Percentiles rank a stretch among this genome's conserved stretches.
Conservation (phyloP, 2,113 vertebrate genomes). For the Alosa alosa region DNA sequence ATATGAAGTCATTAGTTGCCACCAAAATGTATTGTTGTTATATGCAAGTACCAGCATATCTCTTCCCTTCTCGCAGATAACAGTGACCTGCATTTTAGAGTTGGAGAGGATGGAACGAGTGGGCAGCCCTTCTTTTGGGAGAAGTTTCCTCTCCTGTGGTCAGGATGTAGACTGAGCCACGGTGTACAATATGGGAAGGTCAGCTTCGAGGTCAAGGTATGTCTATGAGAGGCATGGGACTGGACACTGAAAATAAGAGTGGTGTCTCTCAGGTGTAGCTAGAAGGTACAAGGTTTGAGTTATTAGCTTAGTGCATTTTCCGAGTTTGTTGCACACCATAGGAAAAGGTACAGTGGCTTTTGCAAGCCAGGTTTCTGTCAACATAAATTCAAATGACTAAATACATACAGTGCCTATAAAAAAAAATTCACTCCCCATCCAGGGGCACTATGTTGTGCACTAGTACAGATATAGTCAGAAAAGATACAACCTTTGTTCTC, state of each 20-base stretch:
- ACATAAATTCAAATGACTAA: no score
- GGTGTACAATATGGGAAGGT: constrained; percentile 75
- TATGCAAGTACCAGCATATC: background rate
- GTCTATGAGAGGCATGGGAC: background rate
- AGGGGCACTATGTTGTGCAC: no score
- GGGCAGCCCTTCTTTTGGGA: constrained; percentile 81
- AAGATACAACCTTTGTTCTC: no score
- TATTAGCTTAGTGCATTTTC: no score
- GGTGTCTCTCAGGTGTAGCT: no score
- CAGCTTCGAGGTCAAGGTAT: constrained; percentile 77
- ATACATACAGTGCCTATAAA: no score
- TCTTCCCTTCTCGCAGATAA: constrained; percentile 66
- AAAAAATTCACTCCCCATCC: no score
- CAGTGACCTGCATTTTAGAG: constrained; percentile 83
- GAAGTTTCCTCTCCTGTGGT: constrained; percentile 82
- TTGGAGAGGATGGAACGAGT: constrained; percentile 71
- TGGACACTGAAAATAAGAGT: background rate
- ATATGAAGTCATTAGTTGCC: background rate
- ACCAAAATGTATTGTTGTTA: background rate
- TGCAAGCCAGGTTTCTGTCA: no score
- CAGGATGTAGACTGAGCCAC: constrained; percentile 81
- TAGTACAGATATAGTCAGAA: no score
- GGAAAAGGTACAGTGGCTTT: no score
- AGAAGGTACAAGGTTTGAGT: no score
- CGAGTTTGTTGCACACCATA: no score